phyloP scores from a whole-genome alignment of 1,140 invertebrate species.

The Pseudomyrmex gracilis region DNA sequence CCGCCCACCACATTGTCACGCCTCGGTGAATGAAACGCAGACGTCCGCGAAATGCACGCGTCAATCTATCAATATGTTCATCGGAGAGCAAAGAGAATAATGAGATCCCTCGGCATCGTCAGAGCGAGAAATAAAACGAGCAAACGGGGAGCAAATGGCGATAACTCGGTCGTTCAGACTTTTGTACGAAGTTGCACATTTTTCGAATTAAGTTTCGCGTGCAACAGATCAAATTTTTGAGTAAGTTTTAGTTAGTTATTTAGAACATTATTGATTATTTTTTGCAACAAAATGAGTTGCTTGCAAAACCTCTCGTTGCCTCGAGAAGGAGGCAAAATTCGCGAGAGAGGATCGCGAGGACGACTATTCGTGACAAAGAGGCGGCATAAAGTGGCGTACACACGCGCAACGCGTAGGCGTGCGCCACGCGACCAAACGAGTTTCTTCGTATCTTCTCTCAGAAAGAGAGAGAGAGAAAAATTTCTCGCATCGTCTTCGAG shows the following conservation, averaged over 20 bases:
- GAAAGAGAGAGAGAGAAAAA: not conserved
- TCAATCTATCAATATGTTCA: conserved; percentile 51
- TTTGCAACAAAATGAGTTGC: no score
- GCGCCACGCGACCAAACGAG: conserved; percentile 81
- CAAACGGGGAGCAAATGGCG: not conserved
- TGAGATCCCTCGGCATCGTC: conserved; percentile 41
- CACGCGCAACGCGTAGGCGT: conserved; percentile 78
- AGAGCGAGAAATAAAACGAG: conserved; percentile 48
- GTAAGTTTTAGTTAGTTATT: no score
- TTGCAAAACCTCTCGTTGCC: no score
- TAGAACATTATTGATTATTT: no score
- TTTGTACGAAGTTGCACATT: not conserved
- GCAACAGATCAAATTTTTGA: no score
- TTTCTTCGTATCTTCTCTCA: conserved; percentile 69
- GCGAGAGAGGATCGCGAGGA: conserved; percentile 63
- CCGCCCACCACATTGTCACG: conserved; percentile 54
- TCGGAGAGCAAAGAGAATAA: conserved; percentile 42
- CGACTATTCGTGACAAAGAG: conserved; percentile 34
- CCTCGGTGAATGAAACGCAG: conserved; percentile 1
- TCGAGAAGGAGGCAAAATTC: conserved; percentile 55
- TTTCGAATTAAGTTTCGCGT: no score
- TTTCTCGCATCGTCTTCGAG: conserved; percentile 61
- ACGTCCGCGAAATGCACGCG: conserved; percentile 37
- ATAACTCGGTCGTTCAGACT: not conserved
- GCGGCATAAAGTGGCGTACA: conserved; percentile 64